Base-by-base conservation (phyloP, 2,888 invertebrate species). In the Cheilosia urbana region DNA sequence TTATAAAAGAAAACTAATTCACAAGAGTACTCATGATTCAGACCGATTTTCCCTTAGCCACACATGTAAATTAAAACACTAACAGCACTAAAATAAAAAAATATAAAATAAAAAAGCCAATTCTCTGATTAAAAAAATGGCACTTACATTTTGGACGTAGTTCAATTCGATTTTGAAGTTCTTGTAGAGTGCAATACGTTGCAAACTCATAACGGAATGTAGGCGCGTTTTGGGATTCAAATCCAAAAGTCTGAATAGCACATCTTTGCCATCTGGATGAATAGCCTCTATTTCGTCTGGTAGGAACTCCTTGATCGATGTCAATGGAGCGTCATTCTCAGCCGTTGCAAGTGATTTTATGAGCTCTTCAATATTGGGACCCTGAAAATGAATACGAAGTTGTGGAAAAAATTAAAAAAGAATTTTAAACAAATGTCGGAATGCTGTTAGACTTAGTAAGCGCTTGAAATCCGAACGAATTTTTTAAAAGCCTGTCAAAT, bases 161-260 rank as follows among this genome's bases (percentile, higher is more conserved):
- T 90, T 87, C 3, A 89, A 65, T 21, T 90, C 89, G 66, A 91
- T 87, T 68, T 90, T 89, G 21, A 90, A 91, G 55, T 89, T 88
- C 81, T 90, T 90, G 73, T 88, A 91, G 55, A 91, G 87, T 47
- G 91, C 91, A 34, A 91, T 91, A 73, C 89, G 89, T 79, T 90
- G 90, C 58, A 91, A 87, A 2, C 89, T 87, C 85, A 91, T 87
- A 7, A 91, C 89, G 7, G 91, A 91, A 55, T 89, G 91, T 47
- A 91, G 85, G 4, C 91, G 89, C 45, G 88, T 88, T 17, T 88
- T 89, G 13, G 90, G 89, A 77, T 90, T 89, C 0, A 89, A 51
- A 55, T 89, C 89, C 40, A 91, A 76, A 0, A 91, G 88, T 30
- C 90, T 89, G 17, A 88, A 71, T 2, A 91, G 63, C 21, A 91